Base-by-base conservation (phyloP, 2,888 invertebrate genomes). In the Leptinotarsa haldemani region DNA sequence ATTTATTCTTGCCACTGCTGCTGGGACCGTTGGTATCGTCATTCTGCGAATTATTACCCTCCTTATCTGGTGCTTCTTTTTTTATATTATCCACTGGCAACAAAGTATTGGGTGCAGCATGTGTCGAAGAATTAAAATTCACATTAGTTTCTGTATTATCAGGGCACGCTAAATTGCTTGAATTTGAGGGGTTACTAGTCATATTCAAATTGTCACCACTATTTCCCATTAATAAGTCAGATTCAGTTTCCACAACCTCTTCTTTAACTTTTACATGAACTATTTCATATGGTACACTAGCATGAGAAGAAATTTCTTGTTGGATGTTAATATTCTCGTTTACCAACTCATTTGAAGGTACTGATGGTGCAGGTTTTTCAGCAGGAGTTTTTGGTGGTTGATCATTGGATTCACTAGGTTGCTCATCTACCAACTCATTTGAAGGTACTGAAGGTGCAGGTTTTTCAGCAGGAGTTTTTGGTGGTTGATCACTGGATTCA, bases 1-100 rank as follows among this genome's bases (percentile, higher is more conserved):
- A 56, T 71, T 79, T 71, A 46, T 58, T 71, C 58, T 52, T 72
- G 64, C 56, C 68, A 70, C 65, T 73, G 66, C 70, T 70, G 30
- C 69, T 46, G 16, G 77, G 71, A 52, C 20, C 68, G 67, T 69
- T 70, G 25, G 47, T 25, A 40, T 69, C 52, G 47, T 40, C 56
- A 12, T 56, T 56, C 25, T 30, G 67, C n/a, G 40, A 7, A 22
- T 67, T 52, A n/a, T 71, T 40, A 40, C 2, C 47, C 46, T 20
- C 9, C 50, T 40, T 64, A 74, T 74, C 65, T 30, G 18, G 13
- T n/a, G 67, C 70, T 74, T 78, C 75, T n/a, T 68, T 53, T 46
- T 56, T 68, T 13, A 68, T 56, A 46, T 40, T 56, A 13, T 67
- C 67, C 16, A 30, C 40, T 15, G 67, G 5, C 15, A 58, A 58